Evolutionary conservation across 2,888 invertebrate species (phyloP).

Genomic region (Perdita meconis): DNA sequence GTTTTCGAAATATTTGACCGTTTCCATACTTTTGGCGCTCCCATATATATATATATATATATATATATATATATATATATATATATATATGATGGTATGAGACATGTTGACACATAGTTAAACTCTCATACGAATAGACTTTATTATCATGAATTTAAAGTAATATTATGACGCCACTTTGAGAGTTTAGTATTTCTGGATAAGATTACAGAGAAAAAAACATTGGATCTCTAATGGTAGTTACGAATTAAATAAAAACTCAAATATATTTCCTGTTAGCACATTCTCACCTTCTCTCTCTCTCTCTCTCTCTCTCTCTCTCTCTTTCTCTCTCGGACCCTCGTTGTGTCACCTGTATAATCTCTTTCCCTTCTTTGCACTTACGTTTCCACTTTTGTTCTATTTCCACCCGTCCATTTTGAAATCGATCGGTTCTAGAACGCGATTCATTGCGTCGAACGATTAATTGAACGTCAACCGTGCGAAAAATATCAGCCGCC

Average conservation of each 20-base stretch:
- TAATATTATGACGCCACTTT: constrained; percentile 81
- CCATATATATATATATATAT: too few relatives aligned
- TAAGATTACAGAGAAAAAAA: constrained; percentile 71
- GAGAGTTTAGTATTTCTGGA: constrained; percentile 79
- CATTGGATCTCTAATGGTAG: constrained; percentile 80
- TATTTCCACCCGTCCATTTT: constrained; percentile 73
- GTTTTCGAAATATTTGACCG: too few relatives aligned
- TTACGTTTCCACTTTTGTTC: constrained; percentile 14
- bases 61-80: constrained; percentile 67
- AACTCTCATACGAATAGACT: constrained; percentile 81
- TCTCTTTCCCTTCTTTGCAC: neutral
- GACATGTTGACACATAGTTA: constrained; percentile 78
- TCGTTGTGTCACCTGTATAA: neutral
- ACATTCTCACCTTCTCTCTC: constrained; percentile 57
- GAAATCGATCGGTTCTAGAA: constrained; percentile 74
- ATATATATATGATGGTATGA: constrained; percentile 76
- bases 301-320: neutral
- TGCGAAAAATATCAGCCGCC: constrained; percentile 61
- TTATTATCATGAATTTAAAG: constrained; percentile 82
- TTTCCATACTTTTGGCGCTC: too few relatives aligned
- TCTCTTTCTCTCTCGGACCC: neutral
- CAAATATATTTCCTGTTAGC: constrained; percentile 81
- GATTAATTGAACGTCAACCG: constrained; percentile 61
- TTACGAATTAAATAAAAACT: constrained; percentile 79
- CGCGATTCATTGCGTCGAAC: constrained; percentile 69